These are phyloP conservation scores for Euwallacea fornicatus DNA, from an alignment of 1,140 invertebrate species.

Conservation along the genomic window DNA sequence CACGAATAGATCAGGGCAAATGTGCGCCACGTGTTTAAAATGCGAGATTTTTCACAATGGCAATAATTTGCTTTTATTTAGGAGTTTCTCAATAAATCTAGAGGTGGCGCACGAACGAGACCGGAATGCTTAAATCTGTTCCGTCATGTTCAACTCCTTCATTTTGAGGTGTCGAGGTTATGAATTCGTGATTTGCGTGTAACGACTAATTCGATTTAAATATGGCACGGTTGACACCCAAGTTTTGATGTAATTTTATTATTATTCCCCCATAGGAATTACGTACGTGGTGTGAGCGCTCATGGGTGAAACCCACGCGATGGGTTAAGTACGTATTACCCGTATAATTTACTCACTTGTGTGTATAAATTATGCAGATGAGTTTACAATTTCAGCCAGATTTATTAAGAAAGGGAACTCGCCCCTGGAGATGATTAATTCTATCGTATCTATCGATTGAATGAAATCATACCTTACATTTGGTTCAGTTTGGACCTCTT, in stretches of 20 bases:
- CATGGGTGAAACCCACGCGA: not conserved
- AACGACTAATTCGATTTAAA: slow-evolving; percentile 30
- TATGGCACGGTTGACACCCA: slow-evolving; percentile 22
- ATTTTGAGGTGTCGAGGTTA: slow-evolving; percentile 8
- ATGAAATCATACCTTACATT: slow-evolving; percentile 9
- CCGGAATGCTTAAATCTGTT: slow-evolving; percentile 11
- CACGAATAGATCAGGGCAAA: slow-evolving; percentile 10
- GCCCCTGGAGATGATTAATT: too few species aligned
- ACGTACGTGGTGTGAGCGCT: slow-evolving; percentile 4
- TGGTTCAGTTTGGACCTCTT: slow-evolving; percentile 24
- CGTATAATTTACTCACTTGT: too few species aligned
- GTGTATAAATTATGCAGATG: too few species aligned
- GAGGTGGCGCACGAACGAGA: slow-evolving; percentile 8
- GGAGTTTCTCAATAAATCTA: slow-evolving; percentile 17
- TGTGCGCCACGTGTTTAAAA: slow-evolving; percentile 16
- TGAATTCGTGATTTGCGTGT: slow-evolving; percentile 34
- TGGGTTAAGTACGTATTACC: not conserved
- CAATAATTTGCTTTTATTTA: slow-evolving; percentile 31
- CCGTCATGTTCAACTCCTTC: not conserved
- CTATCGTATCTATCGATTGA: not conserved
- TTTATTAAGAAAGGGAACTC: too few species aligned
- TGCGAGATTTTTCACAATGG: slow-evolving; percentile 19
- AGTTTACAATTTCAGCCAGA: too few species aligned
- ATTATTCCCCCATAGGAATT: slow-evolving; percentile 8
- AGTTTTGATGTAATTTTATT: slow-evolving; percentile 26